Conservation (phyloP, 2,113 vertebrate genomes). For the Capreolus pygargus region DNA sequence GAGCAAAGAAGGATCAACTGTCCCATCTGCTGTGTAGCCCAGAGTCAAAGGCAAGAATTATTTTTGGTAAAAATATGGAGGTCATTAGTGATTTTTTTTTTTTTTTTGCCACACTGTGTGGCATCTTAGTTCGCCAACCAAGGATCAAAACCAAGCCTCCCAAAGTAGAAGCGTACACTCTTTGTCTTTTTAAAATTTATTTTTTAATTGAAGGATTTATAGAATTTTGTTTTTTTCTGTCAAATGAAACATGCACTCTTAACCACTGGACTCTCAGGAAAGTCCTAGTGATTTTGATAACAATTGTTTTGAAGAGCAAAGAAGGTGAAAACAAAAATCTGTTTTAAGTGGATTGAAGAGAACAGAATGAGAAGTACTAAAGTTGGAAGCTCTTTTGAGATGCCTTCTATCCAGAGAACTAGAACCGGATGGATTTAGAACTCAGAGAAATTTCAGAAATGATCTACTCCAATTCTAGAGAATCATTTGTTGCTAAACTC, state of each 20-base stretch:
- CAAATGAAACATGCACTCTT: neutral
- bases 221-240: neutral
- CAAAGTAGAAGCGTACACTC: neutral
- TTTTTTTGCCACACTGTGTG: neutral
- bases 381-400: neutral
- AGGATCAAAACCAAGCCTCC: neutral
- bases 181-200: neutral
- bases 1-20: neutral
- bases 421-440: neutral
- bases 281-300: neutral
- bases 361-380: neutral
- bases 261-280: neutral
- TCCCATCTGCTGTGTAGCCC: neutral
- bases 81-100: neutral
- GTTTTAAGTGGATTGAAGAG: neutral
- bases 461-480: conserved; percentile 18
- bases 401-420: neutral
- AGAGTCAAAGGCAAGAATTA: neutral
- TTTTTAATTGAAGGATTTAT: neutral
- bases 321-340: conserved; percentile 17
- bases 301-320: neutral
- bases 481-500: neutral
- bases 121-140: neutral
- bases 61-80: neutral
- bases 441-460: conserved; percentile 25